These are phyloP conservation scores for Trachelus stipa DNA, from an alignment of 2,888 invertebrate species.

Conservation along the genomic window DNA sequence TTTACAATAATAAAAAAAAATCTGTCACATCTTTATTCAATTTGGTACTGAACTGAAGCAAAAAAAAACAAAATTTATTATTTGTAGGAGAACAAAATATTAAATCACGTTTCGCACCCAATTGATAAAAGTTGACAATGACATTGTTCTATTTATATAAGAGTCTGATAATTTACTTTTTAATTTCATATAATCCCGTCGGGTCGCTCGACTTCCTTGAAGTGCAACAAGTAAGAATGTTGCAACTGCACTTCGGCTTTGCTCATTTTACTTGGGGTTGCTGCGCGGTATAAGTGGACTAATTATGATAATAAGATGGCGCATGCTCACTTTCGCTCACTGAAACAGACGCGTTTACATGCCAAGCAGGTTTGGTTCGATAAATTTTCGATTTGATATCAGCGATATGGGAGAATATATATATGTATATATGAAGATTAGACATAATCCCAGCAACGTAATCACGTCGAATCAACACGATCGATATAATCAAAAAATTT, in stretches of 20 bases:
- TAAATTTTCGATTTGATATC: constrained; percentile 17
- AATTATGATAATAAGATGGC: constrained; percentile 25
- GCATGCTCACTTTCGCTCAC: constrained; percentile 20
- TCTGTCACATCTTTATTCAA: not conserved
- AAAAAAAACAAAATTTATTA: not conserved
- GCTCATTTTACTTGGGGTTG: constrained; percentile 5
- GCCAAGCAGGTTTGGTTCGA: constrained; percentile 9
- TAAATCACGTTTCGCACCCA: not conserved
- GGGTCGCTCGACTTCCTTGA: not conserved
- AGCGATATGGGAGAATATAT: constrained; percentile 4
- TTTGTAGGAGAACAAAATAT: not conserved
- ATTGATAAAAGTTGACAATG: not conserved
- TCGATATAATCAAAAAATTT: not conserved
- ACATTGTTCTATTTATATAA: not conserved
- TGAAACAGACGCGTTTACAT: not conserved
- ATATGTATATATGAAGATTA: not conserved
- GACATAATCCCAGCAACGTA: constrained; percentile 3
- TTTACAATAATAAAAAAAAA: not conserved
- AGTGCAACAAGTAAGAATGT: not conserved
- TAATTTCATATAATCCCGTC: not conserved
- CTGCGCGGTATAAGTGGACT: constrained; percentile 12
- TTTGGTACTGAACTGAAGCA: not conserved
- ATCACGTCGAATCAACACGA: not conserved
- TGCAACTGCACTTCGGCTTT: not conserved
- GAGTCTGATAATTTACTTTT: not conserved